These are phyloP conservation scores for Tyria jacobaeae DNA, from an alignment of 2,888 invertebrate species.

Conservation along the genomic window DNA sequence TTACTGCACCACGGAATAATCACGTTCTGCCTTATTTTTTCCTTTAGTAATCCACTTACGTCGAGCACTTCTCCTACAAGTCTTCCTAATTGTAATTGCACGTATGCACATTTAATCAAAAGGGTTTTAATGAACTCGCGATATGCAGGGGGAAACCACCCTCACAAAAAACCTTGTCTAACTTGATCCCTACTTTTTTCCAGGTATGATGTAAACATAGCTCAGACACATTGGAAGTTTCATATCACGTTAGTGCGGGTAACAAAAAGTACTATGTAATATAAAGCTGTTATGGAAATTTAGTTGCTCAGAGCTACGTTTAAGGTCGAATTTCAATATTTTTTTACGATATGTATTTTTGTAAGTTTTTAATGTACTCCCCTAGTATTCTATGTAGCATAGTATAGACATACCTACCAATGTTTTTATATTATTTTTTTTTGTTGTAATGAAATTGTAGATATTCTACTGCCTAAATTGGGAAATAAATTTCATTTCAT, in stretches of 20 bases:
- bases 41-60: conserved; percentile 24
- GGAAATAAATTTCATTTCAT: not conserved
- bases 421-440: not conserved
- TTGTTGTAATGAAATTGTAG: not conserved
- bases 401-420: conserved; percentile 14
- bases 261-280: conserved; percentile 10
- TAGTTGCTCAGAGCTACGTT: not conserved
- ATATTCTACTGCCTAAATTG: not conserved
- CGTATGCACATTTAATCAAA: conserved; percentile 69
- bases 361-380: conserved; percentile 8
- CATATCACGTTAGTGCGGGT: conserved; percentile 34
- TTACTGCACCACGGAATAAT: not conserved
- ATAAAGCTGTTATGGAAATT: conserved; percentile 5
- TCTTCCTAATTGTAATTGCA: conserved; percentile 68
- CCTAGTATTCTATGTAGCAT: not conserved
- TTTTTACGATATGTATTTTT: not conserved
- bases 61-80: conserved; percentile 25
- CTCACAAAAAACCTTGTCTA: conserved; percentile 43
- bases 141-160: conserved; percentile 62
- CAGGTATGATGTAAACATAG: conserved; percentile 28
- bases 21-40: conserved; percentile 10
- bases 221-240: conserved; percentile 36
- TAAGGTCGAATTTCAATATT: conserved; percentile 12
- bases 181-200: conserved; percentile 35
- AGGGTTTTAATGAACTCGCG: conserved; percentile 73